Percentiles rank a stretch among this genome's conserved stretches.
phyloP scores from a whole-genome alignment of 2,888 invertebrate genomes.

The Gymnocheta viridis region DNA sequence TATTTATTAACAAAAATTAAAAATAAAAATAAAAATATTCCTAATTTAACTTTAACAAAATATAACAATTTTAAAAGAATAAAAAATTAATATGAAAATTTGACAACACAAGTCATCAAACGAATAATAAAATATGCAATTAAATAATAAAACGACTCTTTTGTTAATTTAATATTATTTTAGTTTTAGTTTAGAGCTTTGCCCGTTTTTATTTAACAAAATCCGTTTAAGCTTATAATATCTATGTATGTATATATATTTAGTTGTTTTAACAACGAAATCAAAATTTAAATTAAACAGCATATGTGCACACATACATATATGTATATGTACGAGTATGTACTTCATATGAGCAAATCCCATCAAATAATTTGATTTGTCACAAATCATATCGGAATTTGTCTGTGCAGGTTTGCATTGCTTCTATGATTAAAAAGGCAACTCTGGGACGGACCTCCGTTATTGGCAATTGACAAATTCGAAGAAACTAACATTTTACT shows the following conservation, averaged over 20 bases:
- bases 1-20: constrained; percentile 28
- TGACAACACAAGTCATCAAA: constrained; percentile 26
- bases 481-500: too few relatives aligned
- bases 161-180: constrained; percentile 25
- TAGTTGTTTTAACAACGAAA: background rate
- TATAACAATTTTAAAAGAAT: constrained; percentile 23
- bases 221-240: background rate
- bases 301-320: too few relatives aligned
- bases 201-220: background rate
- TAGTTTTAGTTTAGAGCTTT: constrained; percentile 4
- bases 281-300: too few relatives aligned
- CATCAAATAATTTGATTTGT: too few relatives aligned
- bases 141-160: constrained; percentile 17
- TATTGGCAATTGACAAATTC: too few relatives aligned
- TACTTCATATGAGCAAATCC: too few relatives aligned
- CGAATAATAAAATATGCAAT: constrained; percentile 32
- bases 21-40: constrained; percentile 58
- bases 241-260: too few relatives aligned
- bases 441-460: too few relatives aligned
- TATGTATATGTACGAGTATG: too few relatives aligned
- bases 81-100: constrained; percentile 16
- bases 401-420: too few relatives aligned
- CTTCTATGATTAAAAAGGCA: too few relatives aligned
- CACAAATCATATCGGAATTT: too few relatives aligned
- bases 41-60: constrained; percentile 57